These are phyloP conservation scores for Paraescarpia echinospica DNA, from an alignment of 1,140 invertebrate genomes.

Conservation along the genomic window DNA sequence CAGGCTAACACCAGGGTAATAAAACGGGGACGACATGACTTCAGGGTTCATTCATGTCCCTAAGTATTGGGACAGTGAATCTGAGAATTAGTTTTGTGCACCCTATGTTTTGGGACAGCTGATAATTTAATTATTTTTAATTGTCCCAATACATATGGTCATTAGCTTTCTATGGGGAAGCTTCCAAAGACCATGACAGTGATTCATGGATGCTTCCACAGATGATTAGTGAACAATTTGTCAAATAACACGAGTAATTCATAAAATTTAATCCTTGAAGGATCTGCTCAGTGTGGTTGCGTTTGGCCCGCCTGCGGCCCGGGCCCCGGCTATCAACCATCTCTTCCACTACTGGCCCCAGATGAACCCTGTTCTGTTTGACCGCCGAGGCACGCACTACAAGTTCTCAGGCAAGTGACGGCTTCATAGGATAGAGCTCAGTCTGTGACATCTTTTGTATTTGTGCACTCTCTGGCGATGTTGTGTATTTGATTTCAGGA, in stretches of 20 bases:
- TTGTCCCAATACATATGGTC: too few relatives aligned
- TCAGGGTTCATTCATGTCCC: too few relatives aligned
- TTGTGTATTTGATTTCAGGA: neutral
- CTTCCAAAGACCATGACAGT: neutral
- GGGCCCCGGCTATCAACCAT: slow-evolving; percentile 90
- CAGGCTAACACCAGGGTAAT: too few relatives aligned
- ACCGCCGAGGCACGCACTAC: slow-evolving; percentile 83
- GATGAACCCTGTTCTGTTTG: slow-evolving; percentile 89
- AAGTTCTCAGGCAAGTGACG: neutral
- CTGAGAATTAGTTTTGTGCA: too few relatives aligned
- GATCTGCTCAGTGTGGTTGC: slow-evolving; percentile 95
- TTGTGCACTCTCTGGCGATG: neutral
- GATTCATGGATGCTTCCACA: neutral
- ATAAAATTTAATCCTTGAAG: slow-evolving; percentile 62
- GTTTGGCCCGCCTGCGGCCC: slow-evolving; percentile 88
- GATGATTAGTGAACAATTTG: too few relatives aligned
- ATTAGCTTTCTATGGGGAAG: too few relatives aligned
- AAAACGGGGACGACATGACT: too few relatives aligned
- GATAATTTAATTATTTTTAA: too few relatives aligned
- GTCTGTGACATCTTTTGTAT: neutral
- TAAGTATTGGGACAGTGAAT: too few relatives aligned
- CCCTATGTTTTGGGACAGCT: too few relatives aligned
- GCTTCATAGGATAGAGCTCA: neutral
- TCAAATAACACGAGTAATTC: too few relatives aligned
- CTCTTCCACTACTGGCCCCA: slow-evolving; percentile 99